Evolutionary conservation across 1,140 invertebrate genomes (phyloP).

Genomic region (Drosophila sturtevanti): DNA sequence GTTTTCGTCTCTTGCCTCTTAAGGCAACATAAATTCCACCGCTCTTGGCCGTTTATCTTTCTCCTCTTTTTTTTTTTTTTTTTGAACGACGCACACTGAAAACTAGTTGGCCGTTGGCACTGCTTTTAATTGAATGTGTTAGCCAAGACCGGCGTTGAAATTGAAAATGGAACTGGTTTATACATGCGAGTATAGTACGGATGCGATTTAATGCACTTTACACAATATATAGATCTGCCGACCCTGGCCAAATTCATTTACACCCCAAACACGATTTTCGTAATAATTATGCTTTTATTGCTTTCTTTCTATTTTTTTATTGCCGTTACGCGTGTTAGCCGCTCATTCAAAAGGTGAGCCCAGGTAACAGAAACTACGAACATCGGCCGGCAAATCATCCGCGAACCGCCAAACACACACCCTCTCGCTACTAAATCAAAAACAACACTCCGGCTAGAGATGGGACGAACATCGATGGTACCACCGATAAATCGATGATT

Average conservation of each 20-base stretch:
- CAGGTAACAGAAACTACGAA: constrained; percentile 24
- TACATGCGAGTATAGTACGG: constrained; percentile 10
- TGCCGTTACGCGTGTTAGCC: constrained; percentile 68
- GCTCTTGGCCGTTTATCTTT: constrained; percentile 32
- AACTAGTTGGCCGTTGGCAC: constrained; percentile 59
- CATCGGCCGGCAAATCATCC: constrained; percentile 21
- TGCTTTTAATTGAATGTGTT: constrained; percentile 60
- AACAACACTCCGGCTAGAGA: no score
- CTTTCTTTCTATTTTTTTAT: constrained; percentile 49
- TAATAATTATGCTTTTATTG: constrained; percentile 64
- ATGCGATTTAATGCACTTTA: constrained; percentile 23
- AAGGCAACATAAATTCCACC: constrained; percentile 68
- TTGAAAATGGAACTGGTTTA: constrained; percentile 67
- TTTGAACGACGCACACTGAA: constrained; percentile 29
- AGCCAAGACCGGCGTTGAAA: constrained; percentile 49
- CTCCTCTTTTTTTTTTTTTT: constrained; percentile 13
- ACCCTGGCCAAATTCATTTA: constrained; percentile 35
- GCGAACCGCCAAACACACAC: constrained; percentile 25
- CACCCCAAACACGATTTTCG: constrained; percentile 62
- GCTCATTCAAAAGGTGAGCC: constrained; percentile 68
- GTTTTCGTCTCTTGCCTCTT: constrained; percentile 43
- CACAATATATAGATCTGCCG: constrained; percentile 5
- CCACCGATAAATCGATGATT: no score
- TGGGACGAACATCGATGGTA: no score
- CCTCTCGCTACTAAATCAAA: constrained; percentile 46